Evolutionary conservation across 2,113 vertebrate genomes (phyloP), one percentile per base, ranked within the genome.

Genomic region (Psettodes erumei): DNA sequence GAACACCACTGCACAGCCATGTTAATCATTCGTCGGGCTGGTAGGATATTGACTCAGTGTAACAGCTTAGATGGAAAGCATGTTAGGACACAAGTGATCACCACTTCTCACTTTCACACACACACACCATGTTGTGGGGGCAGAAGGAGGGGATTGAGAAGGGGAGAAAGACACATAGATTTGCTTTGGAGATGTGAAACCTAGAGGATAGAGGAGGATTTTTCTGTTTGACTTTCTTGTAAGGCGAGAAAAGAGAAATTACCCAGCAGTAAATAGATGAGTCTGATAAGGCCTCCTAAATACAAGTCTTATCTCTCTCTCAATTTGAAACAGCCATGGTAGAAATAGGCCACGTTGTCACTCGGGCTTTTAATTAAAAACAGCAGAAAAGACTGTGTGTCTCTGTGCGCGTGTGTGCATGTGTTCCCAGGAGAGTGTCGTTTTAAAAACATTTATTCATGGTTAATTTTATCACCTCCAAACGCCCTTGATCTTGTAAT

Each of bases 331-430:
- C 86, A 83, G 87, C 86, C 83, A 72, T 48, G 54, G 88, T 80
- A 84, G 74, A 92, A 93, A 91, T 81, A 82, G 88, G 85, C 82
- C 83, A 85, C 42, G 76, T 86, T 91, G 89, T 92, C 91, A 91
- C 79, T 90, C 84, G 89, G 68, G 78, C 69, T 82, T 91, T 91
- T 92, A 93, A 94, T 93, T 93, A 93, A 93, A 89, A 90, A 84
- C 64, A 58, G 58, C 43, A 23, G 63, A 43, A 72, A 71, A 48
- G 35, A 13, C 28, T 47, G 37, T 69, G 56, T 27, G 61, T 59
- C 67, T 55, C 33, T 54, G 68, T 38, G 70, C 32, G 30, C 30
- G 54, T 60, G 63, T 8, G 71, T 25, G 32, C 27, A 23, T 47
- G 37, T 33, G 43, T 61, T 83, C 77, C 75, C 61, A 28, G 68